These are phyloP conservation scores for Andrena bucephala DNA, from an alignment of 2,888 invertebrate species.

Conservation along the genomic window DNA sequence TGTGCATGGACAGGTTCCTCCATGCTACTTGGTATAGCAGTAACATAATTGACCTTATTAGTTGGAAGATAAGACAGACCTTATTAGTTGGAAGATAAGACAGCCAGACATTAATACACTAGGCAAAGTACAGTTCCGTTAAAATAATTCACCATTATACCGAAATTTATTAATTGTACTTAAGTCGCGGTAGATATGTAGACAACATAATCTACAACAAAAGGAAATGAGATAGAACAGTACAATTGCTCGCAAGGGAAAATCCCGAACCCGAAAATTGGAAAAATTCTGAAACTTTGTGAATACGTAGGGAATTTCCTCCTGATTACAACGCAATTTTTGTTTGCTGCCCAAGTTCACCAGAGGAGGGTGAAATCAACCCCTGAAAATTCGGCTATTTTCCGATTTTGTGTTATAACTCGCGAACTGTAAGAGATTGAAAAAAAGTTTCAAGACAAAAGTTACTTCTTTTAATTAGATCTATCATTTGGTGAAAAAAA, in stretches of 20 bases:
- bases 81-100: not conserved
- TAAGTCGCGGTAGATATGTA: not conserved
- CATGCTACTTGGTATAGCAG: conserved; percentile 17
- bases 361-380: too few species aligned
- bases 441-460: too few species aligned
- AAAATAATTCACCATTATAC: not conserved
- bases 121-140: not conserved
- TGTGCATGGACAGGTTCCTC: conserved; percentile 39
- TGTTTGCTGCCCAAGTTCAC: too few species aligned
- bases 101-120: not conserved
- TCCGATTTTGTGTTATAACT: too few species aligned
- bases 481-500: too few species aligned
- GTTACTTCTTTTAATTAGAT: too few species aligned
- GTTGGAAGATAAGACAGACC: not conserved
- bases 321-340: too few species aligned
- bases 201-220: not conserved
- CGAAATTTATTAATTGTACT: not conserved
- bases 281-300: too few species aligned
- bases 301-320: too few species aligned
- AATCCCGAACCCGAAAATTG: too few species aligned
- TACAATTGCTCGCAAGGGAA: not conserved
- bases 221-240: not conserved
- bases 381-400: too few species aligned
- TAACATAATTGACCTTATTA: conserved; percentile 16
- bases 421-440: too few species aligned